These are phyloP conservation scores for Thomomys bottae DNA, from an alignment of 2,113 vertebrate species.

Conservation along the genomic window DNA sequence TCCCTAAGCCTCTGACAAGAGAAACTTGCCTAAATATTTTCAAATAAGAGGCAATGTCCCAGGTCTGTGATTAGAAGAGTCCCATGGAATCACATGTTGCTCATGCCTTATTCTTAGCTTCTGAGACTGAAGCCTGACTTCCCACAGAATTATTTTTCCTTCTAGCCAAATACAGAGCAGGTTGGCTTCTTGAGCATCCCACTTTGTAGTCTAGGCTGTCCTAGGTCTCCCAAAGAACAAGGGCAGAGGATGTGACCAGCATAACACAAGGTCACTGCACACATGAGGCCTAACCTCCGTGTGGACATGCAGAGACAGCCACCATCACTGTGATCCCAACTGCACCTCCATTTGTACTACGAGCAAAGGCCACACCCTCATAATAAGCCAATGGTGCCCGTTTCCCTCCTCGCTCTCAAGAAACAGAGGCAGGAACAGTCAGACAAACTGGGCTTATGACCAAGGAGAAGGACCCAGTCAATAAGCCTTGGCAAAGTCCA, in stretches of 20 bases:
- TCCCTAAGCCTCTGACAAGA: background rate
- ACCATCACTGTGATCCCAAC: background rate
- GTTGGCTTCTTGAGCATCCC: background rate
- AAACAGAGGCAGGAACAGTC: background rate
- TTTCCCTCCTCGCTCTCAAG: background rate
- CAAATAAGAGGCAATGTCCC: background rate
- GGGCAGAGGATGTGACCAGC: background rate
- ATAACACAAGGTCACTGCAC: background rate
- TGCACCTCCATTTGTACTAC: background rate
- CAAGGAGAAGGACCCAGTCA: background rate
- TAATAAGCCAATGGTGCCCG: background rate
- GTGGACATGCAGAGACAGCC: no score
- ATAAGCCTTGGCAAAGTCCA: background rate
- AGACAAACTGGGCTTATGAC: background rate
- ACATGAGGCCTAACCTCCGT: no score
- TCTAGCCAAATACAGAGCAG: background rate
- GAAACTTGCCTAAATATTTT: background rate
- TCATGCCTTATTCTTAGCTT: background rate
- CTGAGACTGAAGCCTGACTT: background rate
- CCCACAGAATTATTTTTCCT: no score
- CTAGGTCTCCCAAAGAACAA: background rate
- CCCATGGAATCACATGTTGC: background rate
- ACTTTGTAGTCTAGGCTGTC: background rate
- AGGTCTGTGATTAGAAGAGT: background rate
- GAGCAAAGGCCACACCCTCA: background rate